These are phyloP conservation scores for Amblyjoppa fuscipennis DNA, from an alignment of 2,888 invertebrate species.

Conservation along the genomic window DNA sequence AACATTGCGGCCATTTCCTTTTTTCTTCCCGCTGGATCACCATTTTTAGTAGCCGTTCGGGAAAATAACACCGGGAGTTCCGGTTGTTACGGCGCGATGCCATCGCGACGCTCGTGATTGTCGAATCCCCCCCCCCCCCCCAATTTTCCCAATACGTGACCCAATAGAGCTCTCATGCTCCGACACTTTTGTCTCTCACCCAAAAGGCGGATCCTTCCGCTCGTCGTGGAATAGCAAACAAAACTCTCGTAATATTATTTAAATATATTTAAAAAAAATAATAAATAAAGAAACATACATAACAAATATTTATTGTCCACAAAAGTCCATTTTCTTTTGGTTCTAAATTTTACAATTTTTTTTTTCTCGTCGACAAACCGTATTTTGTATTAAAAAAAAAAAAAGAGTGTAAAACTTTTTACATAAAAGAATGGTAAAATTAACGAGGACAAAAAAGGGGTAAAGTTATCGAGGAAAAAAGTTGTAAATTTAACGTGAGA, in stretches of 20 bases:
- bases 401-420: no score
- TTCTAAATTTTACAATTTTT: no score
- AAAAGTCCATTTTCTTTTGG: no score
- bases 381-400: no score
- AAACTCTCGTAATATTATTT: slow-evolving; percentile 10
- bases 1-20: slow-evolving; percentile 42
- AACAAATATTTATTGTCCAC: no score
- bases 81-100: slow-evolving; percentile 35
- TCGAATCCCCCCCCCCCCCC: slow-evolving; percentile 17
- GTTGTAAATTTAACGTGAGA: no score
- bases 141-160: slow-evolving; percentile 54
- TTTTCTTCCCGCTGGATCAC: slow-evolving; percentile 10
- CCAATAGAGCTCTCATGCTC: slow-evolving; percentile 51
- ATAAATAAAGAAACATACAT: no score
- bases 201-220: neutral
- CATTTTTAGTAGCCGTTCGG: slow-evolving; percentile 24
- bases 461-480: no score
- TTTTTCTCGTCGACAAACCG: no score
- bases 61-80: slow-evolving; percentile 35
- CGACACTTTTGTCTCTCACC: slow-evolving; percentile 19
- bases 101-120: slow-evolving; percentile 27
- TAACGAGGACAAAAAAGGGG: no score
- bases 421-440: no score
- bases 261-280: neutral
- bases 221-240: neutral